These are phyloP conservation scores for Denticeps clupeoides DNA, from an alignment of 2,797 vertebrate species.

Conservation along the genomic window DNA sequence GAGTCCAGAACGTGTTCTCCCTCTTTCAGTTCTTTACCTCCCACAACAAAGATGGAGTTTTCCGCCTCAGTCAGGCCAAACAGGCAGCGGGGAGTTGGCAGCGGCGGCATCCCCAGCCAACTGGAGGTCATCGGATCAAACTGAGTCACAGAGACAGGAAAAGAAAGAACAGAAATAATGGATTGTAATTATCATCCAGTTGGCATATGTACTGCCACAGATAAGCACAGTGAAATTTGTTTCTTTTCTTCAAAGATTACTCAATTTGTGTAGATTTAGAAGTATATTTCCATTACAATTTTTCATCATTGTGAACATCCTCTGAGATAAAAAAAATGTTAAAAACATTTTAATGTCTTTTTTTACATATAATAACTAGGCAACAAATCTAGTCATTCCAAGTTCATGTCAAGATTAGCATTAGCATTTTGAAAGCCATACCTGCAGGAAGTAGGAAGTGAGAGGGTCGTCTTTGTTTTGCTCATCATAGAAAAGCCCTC, in stretches of 20 bases:
- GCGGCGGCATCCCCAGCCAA: conserved; percentile 93
- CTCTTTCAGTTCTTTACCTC: conserved; percentile 87
- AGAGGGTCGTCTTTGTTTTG: conserved; percentile 82
- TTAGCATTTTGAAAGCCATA: conserved; percentile 32
- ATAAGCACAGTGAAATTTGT: too few relatives aligned
- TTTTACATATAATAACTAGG: too few relatives aligned
- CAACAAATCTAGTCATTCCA: too few relatives aligned
- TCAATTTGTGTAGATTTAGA: too few relatives aligned
- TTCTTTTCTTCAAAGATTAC: too few relatives aligned
- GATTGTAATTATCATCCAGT: background rate
- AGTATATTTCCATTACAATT: too few relatives aligned
- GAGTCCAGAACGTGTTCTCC: conserved; percentile 84
- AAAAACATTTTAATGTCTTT: too few relatives aligned
- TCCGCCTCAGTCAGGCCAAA: conserved; percentile 83
- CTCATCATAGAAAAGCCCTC: conserved; percentile 83
- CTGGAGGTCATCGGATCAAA: conserved; percentile 87
- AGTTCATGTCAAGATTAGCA: too few relatives aligned
- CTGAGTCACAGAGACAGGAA: conserved; percentile 43
- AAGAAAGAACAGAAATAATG: background rate
- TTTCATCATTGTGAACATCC: too few relatives aligned
- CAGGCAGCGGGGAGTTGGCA: conserved; percentile 85
- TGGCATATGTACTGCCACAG: too few relatives aligned
- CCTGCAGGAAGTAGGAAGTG: conserved; percentile 95
- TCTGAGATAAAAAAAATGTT: too few relatives aligned
- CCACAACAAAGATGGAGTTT: conserved; percentile 88